Conservation (phyloP, 92 coral and sea anemone genomes). For the Palythoa caribaeorum region DNA sequence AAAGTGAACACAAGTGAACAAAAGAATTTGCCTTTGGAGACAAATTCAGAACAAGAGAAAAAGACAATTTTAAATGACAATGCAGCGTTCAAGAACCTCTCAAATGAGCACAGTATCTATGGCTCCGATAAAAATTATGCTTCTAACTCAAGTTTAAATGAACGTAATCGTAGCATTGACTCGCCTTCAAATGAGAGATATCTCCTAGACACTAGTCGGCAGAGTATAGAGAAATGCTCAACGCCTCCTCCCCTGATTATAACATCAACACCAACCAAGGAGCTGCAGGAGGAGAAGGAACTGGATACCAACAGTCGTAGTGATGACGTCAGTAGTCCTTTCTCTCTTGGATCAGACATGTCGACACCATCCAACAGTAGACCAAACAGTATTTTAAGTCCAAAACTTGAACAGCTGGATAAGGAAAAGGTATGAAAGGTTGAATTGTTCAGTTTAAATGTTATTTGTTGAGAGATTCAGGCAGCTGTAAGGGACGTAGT, state of each 20-base stretch:
- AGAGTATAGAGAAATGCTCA: conserved; percentile 34
- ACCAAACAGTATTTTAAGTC: conserved; percentile 92
- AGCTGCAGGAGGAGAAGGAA: conserved; percentile 23
- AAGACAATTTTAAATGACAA: not conserved
- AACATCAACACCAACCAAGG: conserved; percentile 83
- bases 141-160: not conserved
- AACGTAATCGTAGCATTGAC: not conserved
- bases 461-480: not conserved
- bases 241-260: conserved; percentile 77
- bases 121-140: not conserved
- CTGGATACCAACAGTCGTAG: conserved; percentile 48
- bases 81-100: not conserved
- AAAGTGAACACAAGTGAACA: not conserved
- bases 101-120: not conserved
- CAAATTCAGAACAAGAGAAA: not conserved
- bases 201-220: not conserved
- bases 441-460: not conserved
- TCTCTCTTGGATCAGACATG: conserved; percentile 66
- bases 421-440: conserved; percentile 84
- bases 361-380: conserved; percentile 89
- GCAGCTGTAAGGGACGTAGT: not conserved
- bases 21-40: not conserved
- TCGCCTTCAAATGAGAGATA: conserved; percentile 14
- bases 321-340: conserved; percentile 72
- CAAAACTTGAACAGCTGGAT: conserved; percentile 91